Percentiles rank a stretch among this genome's conserved stretches.
Conservation (phyloP, 2,888 invertebrate genomes). For the Platycheirus albimanus region DNA sequence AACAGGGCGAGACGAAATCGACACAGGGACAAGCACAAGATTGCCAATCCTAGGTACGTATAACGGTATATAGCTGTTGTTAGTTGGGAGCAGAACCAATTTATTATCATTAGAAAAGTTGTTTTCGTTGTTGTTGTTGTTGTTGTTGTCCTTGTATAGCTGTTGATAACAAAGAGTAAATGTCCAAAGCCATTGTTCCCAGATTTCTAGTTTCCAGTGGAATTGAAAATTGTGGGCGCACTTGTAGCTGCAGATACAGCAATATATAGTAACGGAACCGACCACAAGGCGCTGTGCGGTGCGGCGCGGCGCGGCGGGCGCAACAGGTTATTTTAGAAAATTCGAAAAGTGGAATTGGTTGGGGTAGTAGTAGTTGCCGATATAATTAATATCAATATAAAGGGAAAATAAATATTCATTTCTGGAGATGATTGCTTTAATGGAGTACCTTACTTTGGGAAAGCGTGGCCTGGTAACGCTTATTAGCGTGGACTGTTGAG, state of each 20-base stretch:
- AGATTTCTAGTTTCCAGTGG: background rate
- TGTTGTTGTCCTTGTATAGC: slow-evolving; percentile 20
- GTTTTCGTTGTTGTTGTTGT: background rate
- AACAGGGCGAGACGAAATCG: slow-evolving; percentile 19
- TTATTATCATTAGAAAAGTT: slow-evolving; percentile 38
- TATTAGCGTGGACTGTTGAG: too few species aligned
- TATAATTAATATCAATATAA: slow-evolving; percentile 48
- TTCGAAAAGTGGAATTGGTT: slow-evolving; percentile 8
- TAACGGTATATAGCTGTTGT: background rate
- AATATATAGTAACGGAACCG: background rate
- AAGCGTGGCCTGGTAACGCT: background rate
- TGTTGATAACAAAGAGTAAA: background rate
- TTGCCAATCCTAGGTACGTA: slow-evolving; percentile 35
- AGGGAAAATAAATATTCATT: slow-evolving; percentile 33
- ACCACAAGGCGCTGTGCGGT: too few species aligned
- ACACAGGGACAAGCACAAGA: too few species aligned
- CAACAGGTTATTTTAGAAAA: slow-evolving; percentile 30
- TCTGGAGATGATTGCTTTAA: slow-evolving; percentile 30
- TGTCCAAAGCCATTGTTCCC: background rate
- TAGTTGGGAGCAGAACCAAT: too few species aligned
- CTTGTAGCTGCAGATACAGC: background rate
- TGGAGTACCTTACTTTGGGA: background rate
- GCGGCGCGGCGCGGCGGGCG: too few species aligned
- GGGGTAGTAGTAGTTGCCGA: background rate
- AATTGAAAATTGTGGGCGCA: slow-evolving; percentile 5